Base-by-base conservation (phyloP, 2,888 invertebrate genomes). In the Seira sanloemensis region DNA sequence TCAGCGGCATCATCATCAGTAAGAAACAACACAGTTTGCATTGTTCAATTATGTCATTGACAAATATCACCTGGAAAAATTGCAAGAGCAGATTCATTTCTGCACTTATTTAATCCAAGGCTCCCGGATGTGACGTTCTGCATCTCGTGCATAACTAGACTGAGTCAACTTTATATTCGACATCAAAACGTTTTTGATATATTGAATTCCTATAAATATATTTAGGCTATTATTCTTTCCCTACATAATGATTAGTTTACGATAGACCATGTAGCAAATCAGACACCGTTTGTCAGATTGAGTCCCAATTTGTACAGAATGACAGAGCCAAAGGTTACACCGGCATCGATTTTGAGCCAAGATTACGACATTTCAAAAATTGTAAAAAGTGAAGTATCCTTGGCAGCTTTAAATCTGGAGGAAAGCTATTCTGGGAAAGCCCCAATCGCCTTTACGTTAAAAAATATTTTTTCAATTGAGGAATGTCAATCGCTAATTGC, bases 401-500 rank as follows among this genome's bases (percentile, higher is more conserved):
- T 78, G 27, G 54, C 78, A 24, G 2, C 26, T 0, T 4, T 78
- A 21, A 69, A 23, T 16, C 12, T 37, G 12, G 37, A 37, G 7
- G 5, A 37, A 9, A 9, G 12, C 37, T 37, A 4, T 50, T 19
- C 25, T 9, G 7, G 27, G 18, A n/a, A 26, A 24, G n/a, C 21
- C 76, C 27, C 69, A 67, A 25, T 12, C 77, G 85, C 80, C 7
- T 86, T 78, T 58, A n/a, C 80, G 0, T 65, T 88, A 9, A 62
- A 86, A 9, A 79, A 88, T 46, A 79, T 86, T 16, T 83, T 88
- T 24, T 54, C 84, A 0, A 24, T 50, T 16, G 78, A 86, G 27
- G 88, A 88, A 62, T 88, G 88, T 54, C 21, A 80, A 58, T n/a
- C 12, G 0, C 26, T 88, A 16, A 86, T 86, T 18, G 23, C 19